Conservation (phyloP, 2,888 invertebrate species). For the Magallana nippona region DNA sequence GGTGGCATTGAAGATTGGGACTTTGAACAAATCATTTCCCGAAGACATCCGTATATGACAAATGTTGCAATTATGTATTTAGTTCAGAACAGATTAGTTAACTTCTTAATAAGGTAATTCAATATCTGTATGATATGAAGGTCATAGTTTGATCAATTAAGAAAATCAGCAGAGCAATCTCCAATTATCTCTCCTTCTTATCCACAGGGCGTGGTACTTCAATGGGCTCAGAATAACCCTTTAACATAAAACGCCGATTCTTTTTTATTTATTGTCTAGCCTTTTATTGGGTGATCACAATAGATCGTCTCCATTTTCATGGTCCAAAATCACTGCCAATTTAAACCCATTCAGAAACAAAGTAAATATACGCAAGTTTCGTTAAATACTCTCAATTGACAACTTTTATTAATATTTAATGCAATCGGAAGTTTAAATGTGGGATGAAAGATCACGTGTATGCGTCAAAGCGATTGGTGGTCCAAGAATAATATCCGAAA, state of each 20-base stretch:
- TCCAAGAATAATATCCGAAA: conserved; percentile 21
- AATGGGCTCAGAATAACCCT: not conserved
- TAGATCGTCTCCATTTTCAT: conserved; percentile 4
- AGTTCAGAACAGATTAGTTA: not conserved
- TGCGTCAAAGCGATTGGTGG: not conserved
- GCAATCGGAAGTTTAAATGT: conserved; percentile 18
- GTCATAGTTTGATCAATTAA: conserved; percentile 31
- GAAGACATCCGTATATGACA: conserved; percentile 6
- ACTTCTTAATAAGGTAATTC: conserved; percentile 21
- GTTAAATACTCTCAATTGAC: conserved; percentile 3
- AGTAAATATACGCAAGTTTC: not conserved
- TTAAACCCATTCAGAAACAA: conserved; percentile 20
- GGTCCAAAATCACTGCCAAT: not conserved
- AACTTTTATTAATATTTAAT: not conserved
- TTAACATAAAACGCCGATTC: not conserved
- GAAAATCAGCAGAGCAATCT: conserved; percentile 8
- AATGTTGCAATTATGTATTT: conserved; percentile 29
- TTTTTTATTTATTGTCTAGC: not conserved
- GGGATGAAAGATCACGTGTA: not conserved
- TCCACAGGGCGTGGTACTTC: conserved; percentile 18
- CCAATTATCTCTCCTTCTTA: conserved; percentile 1
- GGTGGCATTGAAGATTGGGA: not conserved
- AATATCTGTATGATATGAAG: conserved; percentile 5
- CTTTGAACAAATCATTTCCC: not conserved
- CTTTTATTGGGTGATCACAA: not conserved